Evolutionary conservation across 2,113 vertebrate species (phyloP).

Genomic region (Dendropsophus ebraccatus): DNA sequence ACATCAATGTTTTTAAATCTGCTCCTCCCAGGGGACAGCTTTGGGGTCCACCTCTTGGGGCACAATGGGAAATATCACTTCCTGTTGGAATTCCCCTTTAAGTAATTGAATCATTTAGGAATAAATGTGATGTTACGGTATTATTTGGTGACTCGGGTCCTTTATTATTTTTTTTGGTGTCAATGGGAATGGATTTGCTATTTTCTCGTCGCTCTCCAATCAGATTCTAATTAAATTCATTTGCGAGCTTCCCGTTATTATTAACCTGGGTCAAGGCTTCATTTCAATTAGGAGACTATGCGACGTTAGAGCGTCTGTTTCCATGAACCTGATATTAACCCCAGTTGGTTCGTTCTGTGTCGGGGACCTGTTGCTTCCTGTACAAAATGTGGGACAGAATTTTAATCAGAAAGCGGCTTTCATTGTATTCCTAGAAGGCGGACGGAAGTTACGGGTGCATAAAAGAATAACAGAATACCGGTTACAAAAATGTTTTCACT

Average conservation of each 20-base stretch:
- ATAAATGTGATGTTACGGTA: background rate
- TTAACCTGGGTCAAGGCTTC: conserved; percentile 32
- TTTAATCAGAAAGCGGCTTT: background rate
- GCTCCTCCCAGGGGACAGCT: too few relatives aligned
- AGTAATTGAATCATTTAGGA: background rate
- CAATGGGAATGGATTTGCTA: conserved; percentile 17
- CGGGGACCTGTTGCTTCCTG: background rate
- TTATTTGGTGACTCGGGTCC: background rate
- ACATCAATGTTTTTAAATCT: too few relatives aligned
- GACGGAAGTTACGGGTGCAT: too few relatives aligned
- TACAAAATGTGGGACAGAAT: conserved; percentile 19
- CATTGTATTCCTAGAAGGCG: background rate
- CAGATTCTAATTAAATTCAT: conserved; percentile 36
- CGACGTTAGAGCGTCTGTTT: background rate
- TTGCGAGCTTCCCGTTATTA: conserved; percentile 9
- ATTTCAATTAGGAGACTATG: conserved; percentile 35
- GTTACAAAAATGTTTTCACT: too few relatives aligned
- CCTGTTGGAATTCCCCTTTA: background rate
- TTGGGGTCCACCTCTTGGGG: too few relatives aligned
- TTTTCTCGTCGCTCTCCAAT: conserved; percentile 17
- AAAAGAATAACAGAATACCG: too few relatives aligned
- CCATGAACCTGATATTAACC: conserved; percentile 18
- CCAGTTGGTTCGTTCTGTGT: background rate
- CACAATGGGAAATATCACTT: too few relatives aligned
- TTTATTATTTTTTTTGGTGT: background rate